phyloP scores from a whole-genome alignment of 1,140 invertebrate species.

The Drosophila sp. region DNA sequence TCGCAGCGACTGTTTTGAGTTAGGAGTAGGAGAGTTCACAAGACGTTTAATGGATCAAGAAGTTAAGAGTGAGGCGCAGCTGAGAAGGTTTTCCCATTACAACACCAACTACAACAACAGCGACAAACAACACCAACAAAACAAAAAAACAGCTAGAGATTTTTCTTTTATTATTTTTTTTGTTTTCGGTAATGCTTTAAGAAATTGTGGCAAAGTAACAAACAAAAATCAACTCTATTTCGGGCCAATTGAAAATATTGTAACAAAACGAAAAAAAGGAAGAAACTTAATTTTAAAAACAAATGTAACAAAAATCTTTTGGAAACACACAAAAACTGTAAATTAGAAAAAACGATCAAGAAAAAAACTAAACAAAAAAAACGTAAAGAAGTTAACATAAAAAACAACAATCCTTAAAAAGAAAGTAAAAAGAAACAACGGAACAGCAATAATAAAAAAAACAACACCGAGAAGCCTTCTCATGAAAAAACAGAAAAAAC shows the following conservation, averaged over 20 bases:
- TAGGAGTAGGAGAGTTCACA: slow-evolving; percentile 50
- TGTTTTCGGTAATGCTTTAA: slow-evolving; percentile 69
- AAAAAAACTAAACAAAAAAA: slow-evolving; percentile 50
- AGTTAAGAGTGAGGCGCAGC: slow-evolving; percentile 40
- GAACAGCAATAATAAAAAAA: slow-evolving; percentile 75
- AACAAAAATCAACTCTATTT: slow-evolving; percentile 58
- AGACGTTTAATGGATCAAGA: slow-evolving; percentile 43
- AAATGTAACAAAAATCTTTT: slow-evolving; percentile 53
- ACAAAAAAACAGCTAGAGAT: slow-evolving; percentile 33
- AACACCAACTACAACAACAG: slow-evolving; percentile 40
- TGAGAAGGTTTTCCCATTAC: slow-evolving; percentile 68
- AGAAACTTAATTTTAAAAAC: slow-evolving; percentile 66
- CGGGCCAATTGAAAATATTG: slow-evolving; percentile 71
- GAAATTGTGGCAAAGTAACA: slow-evolving; percentile 41
- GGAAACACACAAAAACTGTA: slow-evolving; percentile 34
- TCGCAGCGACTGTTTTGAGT: slow-evolving; percentile 68
- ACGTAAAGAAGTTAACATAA: slow-evolving; percentile 44
- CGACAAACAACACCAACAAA: slow-evolving; percentile 18
- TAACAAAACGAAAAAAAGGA: slow-evolving; percentile 43
- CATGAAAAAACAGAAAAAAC: slow-evolving; percentile 54
- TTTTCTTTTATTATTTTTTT: background rate
- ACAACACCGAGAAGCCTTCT: slow-evolving; percentile 78
- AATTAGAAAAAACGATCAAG: slow-evolving; percentile 47
- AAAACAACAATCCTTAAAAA: slow-evolving; percentile 54
- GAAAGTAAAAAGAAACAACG: slow-evolving; percentile 22